phyloP scores from a whole-genome alignment of 2,113 vertebrate species.

The Hystrix brachyura region DNA sequence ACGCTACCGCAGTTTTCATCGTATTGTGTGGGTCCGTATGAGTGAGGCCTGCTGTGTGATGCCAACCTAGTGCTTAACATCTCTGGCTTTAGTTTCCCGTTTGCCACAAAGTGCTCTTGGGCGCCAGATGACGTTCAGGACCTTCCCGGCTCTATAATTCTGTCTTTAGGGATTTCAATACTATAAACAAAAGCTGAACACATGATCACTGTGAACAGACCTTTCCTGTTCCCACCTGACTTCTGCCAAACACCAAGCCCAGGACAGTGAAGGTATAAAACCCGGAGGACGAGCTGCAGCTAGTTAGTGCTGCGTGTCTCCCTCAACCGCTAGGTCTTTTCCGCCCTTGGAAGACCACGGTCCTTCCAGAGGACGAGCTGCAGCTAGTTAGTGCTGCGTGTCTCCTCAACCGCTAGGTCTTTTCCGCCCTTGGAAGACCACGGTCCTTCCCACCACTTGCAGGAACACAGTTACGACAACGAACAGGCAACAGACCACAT shows the following conservation, averaged over 20 bases:
- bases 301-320: no score
- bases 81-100: neutral
- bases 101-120: neutral
- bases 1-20: neutral
- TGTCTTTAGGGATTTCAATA: neutral
- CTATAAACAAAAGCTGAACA: neutral
- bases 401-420: neutral
- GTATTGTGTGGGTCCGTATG: rapidly evolving
- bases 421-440: rapidly evolving
- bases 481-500: rapidly evolving
- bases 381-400: rapidly evolving
- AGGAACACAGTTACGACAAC: neutral
- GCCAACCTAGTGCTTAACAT: neutral
- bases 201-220: neutral
- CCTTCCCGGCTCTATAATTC: neutral
- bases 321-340: neutral
- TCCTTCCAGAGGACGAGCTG: neutral
- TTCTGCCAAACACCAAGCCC: neutral
- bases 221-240: neutral
- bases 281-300: rapidly evolving
- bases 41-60: neutral
- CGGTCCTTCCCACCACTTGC: neutral
- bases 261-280: neutral
- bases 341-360: rapidly evolving
- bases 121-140: neutral